Evolutionary conservation across 1,140 invertebrate genomes (phyloP), one percentile per base, ranked within the genome.

Genomic region (Drosophila nigromelanica): DNA sequence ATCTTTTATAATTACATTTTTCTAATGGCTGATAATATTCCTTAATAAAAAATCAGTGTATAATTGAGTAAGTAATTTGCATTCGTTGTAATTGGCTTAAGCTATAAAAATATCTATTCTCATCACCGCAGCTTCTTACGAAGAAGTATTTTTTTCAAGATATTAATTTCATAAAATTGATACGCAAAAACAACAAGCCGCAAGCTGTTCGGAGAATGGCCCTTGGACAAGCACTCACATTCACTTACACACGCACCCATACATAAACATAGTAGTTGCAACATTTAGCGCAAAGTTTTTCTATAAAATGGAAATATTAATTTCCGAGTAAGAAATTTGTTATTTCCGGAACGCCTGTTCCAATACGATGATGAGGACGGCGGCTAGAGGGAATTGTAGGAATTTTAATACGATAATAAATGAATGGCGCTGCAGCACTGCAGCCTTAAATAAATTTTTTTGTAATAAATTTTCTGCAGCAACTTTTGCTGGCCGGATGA

Each of bases 381-480:
- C 6, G 24, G 15, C 30, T 56, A 24, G 51, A 30, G 51, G 15
- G 59, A 60, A 50, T 40, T 56, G 48, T 45, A 70, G 58, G 64
- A 79, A 89, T 83, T 83, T 89, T 87, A 89, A 89, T 89, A 77
- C 79, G 79, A 83, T 87, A 87, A 87, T 83, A 87, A 89, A 82
- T 83, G 76, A 78, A 12, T 67, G 52, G 55, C 15, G 55, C 30
- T 21, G 18, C 52, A 30, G 42, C 52, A 11, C 15, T 55, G 72
- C 56, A 74, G 37, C 58, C 61, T 39, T 54, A 78, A 1, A 18
- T 18, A n/a, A n/a, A n/a, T 15, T 35, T 51, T 75, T 76, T 61
- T 56, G 80, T 37, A 79, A 83, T 83, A 83, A 83, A 83, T 82
- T 83, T 62, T 39, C 45, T 27, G 66, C 72, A 79, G 76, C 48